Evolutionary conservation across 1,140 invertebrate species (phyloP).

Genomic region (Heliconius congener): DNA sequence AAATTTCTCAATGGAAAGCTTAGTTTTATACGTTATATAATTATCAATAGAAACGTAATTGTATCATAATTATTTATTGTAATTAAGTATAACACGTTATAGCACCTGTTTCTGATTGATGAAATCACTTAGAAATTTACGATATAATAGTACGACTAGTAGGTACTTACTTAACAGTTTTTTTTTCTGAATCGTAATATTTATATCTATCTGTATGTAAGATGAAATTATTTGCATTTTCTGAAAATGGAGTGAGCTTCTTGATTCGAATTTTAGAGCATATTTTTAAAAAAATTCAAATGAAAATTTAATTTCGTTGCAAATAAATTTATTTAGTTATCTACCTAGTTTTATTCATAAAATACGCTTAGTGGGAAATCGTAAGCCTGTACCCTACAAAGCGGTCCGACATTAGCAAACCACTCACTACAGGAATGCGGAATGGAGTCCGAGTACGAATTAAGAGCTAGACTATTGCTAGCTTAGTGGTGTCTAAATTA

Average conservation of each 20-base stretch:
- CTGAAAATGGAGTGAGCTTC: too few species aligned
- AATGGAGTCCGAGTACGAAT: constrained; percentile 39
- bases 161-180: too few species aligned
- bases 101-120: neutral
- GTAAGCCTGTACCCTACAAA: constrained; percentile 21
- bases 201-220: neutral
- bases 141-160: too few species aligned
- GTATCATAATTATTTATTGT: too few species aligned
- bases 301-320: neutral
- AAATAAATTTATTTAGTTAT: neutral
- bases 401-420: constrained; percentile 27
- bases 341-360: neutral
- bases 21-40: too few species aligned
- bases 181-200: neutral
- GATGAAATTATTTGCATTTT: too few species aligned
- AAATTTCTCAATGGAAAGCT: too few species aligned
- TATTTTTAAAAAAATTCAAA: too few species aligned
- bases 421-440: constrained; percentile 43
- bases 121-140: neutral
- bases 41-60: too few species aligned
- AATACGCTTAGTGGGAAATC: constrained; percentile 21
- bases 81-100: neutral
- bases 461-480: constrained; percentile 19
- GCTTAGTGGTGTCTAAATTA: neutral
- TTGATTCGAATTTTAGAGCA: too few species aligned